phyloP scores from a whole-genome alignment of 2,888 invertebrate genomes.

The Agrochola lota region DNA sequence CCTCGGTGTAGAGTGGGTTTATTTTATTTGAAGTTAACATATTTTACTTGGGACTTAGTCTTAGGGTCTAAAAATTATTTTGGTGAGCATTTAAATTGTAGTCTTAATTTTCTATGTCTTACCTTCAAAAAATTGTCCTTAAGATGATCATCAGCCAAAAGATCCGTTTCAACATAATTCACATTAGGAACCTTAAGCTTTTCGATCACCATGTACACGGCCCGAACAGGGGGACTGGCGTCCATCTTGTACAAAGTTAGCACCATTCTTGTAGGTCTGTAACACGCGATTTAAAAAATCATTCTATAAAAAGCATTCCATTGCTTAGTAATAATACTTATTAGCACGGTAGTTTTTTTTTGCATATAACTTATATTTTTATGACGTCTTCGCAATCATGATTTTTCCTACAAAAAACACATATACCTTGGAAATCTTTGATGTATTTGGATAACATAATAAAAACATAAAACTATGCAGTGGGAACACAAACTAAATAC shows the following conservation, averaged over 20 bases:
- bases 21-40: no score
- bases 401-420: background rate
- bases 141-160: conserved; percentile 78
- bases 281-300: background rate
- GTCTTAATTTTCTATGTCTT: no score
- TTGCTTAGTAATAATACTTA: no score
- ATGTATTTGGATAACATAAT: background rate
- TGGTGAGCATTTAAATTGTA: no score
- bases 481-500: background rate
- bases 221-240: conserved; percentile 77
- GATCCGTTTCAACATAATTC: conserved; percentile 71
- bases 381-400: background rate
- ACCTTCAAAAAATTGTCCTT: conserved; percentile 73
- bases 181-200: conserved; percentile 72
- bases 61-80: no score
- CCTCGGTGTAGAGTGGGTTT: no score
- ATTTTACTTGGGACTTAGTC: no score
- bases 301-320: background rate
- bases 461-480: background rate
- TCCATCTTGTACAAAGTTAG: conserved; percentile 78
- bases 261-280: conserved; percentile 72
- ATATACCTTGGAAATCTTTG: background rate
- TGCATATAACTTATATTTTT: background rate
- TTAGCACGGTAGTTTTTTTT: no score
- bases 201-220: conserved; percentile 77